Evolutionary conservation across 2,888 invertebrate genomes (phyloP), one percentile per base, ranked within the genome.

Genomic region (Formica aserva): DNA sequence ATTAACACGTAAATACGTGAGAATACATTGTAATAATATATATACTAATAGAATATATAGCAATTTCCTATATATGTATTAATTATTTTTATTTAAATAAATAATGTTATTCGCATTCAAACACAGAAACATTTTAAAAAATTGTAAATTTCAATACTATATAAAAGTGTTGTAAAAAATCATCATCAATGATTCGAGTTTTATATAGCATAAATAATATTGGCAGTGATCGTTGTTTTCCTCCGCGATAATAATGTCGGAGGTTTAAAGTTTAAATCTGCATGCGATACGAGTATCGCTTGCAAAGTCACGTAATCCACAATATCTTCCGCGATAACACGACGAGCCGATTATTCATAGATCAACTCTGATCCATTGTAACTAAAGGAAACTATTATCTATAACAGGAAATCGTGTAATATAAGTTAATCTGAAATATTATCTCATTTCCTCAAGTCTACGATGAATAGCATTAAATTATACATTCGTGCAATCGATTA

Each of bases 171-270:
- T 45, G n/a, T 60, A 74, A 60, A 9, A 71, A 38, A 55, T 26
- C n/a, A 13, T 57, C 26, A 41, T 3, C 15, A 26, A 75, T 48
- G 67, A 74, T 45, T 32, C 32, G 32, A 74, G 5, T 57, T 62
- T 57, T 15, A 22, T 62, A 45, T 41, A 48, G 5, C 4, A 60
- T 29, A 41, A 15, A 74, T 67, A 45, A 48, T 26, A n/a, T 29
- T 41, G 15, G 18, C 26, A 38, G 2, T 74, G 22, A 62, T 63
- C 9, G n/a, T 29, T 32, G 22, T 8, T 62, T 32, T 41, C 29
- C 29, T 62, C 22, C 45, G 32, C 3, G 22, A 22, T 63, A 45
- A 75, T 75, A 75, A 74, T 60, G 62, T 32, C 62, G 3, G 29
- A 45, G 32, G 41, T 41, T 41, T 26, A 26, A 26, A 26, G 26